phyloP scores from a whole-genome alignment of 2,888 invertebrate species.

The Philaethria dido region DNA sequence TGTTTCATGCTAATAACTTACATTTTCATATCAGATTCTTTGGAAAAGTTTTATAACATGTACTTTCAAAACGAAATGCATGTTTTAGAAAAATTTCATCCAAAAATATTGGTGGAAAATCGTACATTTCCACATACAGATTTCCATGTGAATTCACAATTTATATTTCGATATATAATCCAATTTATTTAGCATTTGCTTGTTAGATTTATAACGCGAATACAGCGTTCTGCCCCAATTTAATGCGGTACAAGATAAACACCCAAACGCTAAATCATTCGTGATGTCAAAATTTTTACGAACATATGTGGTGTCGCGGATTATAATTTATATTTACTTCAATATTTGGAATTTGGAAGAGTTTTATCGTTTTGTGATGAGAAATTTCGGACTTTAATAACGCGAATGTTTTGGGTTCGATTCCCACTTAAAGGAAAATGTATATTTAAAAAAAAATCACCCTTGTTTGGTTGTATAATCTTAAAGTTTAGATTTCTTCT shows the following conservation, averaged over 20 bases:
- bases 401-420: too few species aligned
- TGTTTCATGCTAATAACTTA: background rate
- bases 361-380: background rate
- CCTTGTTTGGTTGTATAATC: too few species aligned
- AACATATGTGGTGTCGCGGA: background rate
- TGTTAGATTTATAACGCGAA: slow-evolving; percentile 17
- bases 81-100: background rate
- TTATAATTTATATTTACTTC: slow-evolving; percentile 14
- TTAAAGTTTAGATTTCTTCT: too few species aligned
- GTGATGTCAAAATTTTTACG: slow-evolving; percentile 6
- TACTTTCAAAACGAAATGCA: background rate
- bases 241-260: slow-evolving; percentile 15
- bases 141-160: background rate
- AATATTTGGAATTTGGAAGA: background rate
- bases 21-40: too few species aligned
- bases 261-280: slow-evolving; percentile 8
- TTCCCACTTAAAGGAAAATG: too few species aligned
- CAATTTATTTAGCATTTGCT: slow-evolving; percentile 15
- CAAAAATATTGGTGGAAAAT: slow-evolving; percentile 7
- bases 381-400: too few species aligned
- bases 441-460: too few species aligned
- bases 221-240: background rate
- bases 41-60: too few species aligned
- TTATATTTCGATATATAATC: slow-evolving; percentile 12
- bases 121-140: too few species aligned